Base-by-base conservation (phyloP, 2,797 vertebrate genomes). In the Falco berigora region DNA sequence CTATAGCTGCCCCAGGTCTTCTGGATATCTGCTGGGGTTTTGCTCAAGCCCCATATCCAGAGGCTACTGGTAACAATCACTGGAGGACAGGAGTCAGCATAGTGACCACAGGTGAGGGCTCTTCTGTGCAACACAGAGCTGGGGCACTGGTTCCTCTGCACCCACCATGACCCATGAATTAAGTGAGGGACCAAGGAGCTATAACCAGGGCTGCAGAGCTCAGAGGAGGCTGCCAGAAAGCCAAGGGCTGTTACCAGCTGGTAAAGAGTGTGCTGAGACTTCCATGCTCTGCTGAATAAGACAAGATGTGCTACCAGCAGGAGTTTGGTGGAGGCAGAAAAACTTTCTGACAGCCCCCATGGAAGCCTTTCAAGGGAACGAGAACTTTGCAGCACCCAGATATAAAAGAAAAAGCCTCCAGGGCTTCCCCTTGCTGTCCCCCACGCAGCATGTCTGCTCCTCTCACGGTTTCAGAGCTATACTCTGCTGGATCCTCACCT, bases 401-500 rank as follows among this genome's bases (percentile, higher is more conserved):
- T 47, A 53, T 11, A 38, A 87, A 85, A 79, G 12, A 6, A 74
- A 87, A 90, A 82, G 15, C 13, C 22, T 73, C 56, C 4, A 5
- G 11, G 8, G 8, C 15, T 72, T 62, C 22, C 16, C 14, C 47
- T 64, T 83, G 42, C 46, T 62, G 42, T 55, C 42, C 17, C 15
- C 38, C 59, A 11, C 77, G 74, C 56, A 44, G 34, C 24, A 64
- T 0, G 3, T 32, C 52, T 74, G 32, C 49, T 87, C 6, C 44
- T 75, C 19, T 56, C 21, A 24, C 0, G 2, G 32, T n/a, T 86
- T 67, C 1, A 2, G 67, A 63, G 19, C 56, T 82, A 32, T 8
- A 20, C 32, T 81, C 24, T 40, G 58, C 42, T 63, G 30, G 42
- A 68, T 55, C 16, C 94, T 96, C 64, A 98, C 97, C 97, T 97